Evolutionary conservation across 2,888 invertebrate genomes (phyloP), one percentile per base, ranked within the genome.

Genomic region (Tetragonisca angustula): DNA sequence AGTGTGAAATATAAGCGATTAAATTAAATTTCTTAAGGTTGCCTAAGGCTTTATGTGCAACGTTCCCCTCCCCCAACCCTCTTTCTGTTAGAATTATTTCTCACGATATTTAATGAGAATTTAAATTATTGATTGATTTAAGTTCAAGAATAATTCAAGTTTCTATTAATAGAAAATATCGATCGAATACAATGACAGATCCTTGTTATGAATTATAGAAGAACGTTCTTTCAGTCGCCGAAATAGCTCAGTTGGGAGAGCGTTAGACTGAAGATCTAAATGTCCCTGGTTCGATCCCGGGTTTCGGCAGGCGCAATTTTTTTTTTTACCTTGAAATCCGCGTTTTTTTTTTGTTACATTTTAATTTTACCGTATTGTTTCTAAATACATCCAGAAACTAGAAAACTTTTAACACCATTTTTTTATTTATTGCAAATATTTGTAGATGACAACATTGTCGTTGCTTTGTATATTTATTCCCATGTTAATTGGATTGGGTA

Each of bases 221-320:
- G 3, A 36, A 0, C 0, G 0, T n/a, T 24, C 27, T 15, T 24
- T 0, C 43, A 36, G 2, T 17, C 76, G 87, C 86, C 87, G 87
- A 89, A 87, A 83, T 85, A 87, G 87, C 88, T 88, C 88, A 88
- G 88, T 79, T 87, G 88, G 85, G 87, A 87, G 87, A 87, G 87
- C 87, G 87, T 87, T 87, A 62, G 73, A 72, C 71, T 73, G 62
- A 73, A 87, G 87, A 87, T 87, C 86, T 83, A 86, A 86, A 87
- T 81, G 86, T 88, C 84, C 86, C 87, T 80, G 86, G 88, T 88
- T 88, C 86, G 77, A 86, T 87, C 84, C 86, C 86, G 76, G 76
- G 76, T 76, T 76, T 76, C 87, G 88, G 87, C 87, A 83, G 15
- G 0, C 15, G 21, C 3, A 0, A 27, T 27, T 2, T 64, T 79